Evolutionary conservation across 2,797 vertebrate genomes (phyloP), one percentile per base, ranked within the genome.

Genomic region (Xenentodon cancila): DNA sequence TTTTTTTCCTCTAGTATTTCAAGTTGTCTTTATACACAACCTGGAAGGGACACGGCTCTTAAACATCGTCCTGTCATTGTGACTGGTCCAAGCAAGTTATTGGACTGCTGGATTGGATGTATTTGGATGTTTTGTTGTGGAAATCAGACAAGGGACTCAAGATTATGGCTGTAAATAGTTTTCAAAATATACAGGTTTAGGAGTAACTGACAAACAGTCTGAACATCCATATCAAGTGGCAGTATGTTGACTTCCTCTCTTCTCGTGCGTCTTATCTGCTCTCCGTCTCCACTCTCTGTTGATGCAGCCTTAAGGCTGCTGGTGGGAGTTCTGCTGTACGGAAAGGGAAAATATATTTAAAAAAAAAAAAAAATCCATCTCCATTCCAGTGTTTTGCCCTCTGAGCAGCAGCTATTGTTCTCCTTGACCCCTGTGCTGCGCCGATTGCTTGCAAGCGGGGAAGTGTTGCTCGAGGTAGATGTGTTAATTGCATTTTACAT

Each of bases 331-430:
- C 71, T 75, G 44, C 53, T 48, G 47, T 18, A 65, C 0, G 20
- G 37, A 66, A 20, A 65, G 19, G 1, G 21, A 30, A 34, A 45
- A 45, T 1, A 46, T 19, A 30, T n/a, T n/a, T n/a, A n/a, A n/a
- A n/a, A n/a, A n/a, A 4, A 1, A 20, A 51, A 43, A 59, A 65
- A 27, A 59, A 16, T 18, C 6, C 32, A 62, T 15, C 51, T 64
- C 27, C 8, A 5, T 53, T 44, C 30, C 27, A 32, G 42, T 54
- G 51, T 66, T 48, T 20, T 77, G 63, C 42, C 70, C 73, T 61
- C 22, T 42, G 17, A 84, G 64, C 13, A 0, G 45, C 49, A 46
- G 16, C 70, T 55, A 71, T 88, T 86, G 79, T 88, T 86, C 74
- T 75, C 50, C 60, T 71, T 81, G 83, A 90, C 81, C 82, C 45